A percentile compares a stretch with the other conserved stretches of the same genome.
phyloP scores from a whole-genome alignment of 2,797 vertebrate genomes.

The Amniataba percoides region DNA sequence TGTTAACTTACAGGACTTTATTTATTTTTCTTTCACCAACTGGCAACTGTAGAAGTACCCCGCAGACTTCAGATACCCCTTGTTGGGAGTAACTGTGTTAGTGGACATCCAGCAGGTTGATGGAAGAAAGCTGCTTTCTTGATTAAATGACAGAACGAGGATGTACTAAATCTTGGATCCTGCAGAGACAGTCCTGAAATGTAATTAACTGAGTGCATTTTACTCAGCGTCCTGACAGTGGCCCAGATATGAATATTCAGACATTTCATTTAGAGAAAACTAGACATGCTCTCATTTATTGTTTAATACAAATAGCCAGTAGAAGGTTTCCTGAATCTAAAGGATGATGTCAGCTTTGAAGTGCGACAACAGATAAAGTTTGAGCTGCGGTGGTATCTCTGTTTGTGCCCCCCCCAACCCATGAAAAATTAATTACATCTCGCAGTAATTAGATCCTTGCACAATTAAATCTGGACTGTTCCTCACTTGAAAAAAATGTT shows the following conservation, averaged over 20 bases:
- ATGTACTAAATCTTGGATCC: constrained; percentile 20
- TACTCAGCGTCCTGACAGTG: constrained; percentile 14
- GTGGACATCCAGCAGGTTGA: constrained; percentile 7
- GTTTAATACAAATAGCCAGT: too few species aligned
- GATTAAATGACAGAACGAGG: constrained; percentile 1
- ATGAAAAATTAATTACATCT: constrained; percentile 11
- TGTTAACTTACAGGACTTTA: not conserved
- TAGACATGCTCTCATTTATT: not conserved
- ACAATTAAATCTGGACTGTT: constrained; percentile 2
- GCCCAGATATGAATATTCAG: constrained; percentile 30
- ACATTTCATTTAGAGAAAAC: constrained; percentile 19
- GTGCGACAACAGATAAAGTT: not conserved
- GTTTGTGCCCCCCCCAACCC: not conserved
- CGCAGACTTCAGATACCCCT: not conserved
- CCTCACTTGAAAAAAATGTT: not conserved
- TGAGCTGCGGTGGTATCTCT: not conserved
- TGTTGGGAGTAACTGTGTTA: not conserved
- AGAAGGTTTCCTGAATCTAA: not conserved
- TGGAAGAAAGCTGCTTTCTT: constrained; percentile 1
- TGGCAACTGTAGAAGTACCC: not conserved
- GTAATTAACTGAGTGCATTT: constrained; percentile 45
- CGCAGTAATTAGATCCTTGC: constrained; percentile 16
- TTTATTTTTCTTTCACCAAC: not conserved
- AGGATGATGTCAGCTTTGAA: not conserved
- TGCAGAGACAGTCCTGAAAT: constrained; percentile 27